Conservation (phyloP, 2,888 invertebrate species). For the Phengaris arion region DNA sequence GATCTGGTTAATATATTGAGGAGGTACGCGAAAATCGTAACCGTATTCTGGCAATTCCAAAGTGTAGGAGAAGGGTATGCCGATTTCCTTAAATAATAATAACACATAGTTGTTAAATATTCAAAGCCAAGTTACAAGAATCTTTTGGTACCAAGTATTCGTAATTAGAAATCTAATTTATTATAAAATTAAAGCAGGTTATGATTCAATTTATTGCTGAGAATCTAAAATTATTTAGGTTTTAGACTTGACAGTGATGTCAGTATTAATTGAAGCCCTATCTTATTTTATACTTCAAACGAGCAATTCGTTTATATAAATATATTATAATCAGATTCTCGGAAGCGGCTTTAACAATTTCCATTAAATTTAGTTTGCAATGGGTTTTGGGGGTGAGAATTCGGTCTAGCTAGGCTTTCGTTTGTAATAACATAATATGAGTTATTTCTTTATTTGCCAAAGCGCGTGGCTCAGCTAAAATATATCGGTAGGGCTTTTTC, state of each 20-base stretch:
- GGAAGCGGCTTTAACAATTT: too few relatives aligned
- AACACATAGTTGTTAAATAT: not conserved
- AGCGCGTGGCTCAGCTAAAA: too few relatives aligned
- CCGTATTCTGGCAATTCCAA: conserved; percentile 57
- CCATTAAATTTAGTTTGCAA: too few relatives aligned
- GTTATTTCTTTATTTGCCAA: too few relatives aligned
- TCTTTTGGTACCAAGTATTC: not conserved
- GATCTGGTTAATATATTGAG: conserved; percentile 52
- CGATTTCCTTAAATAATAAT: conserved; percentile 42
- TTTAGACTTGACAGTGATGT: not conserved
- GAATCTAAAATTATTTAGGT: not conserved
- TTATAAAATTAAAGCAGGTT: too few relatives aligned
- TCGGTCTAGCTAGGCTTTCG: too few relatives aligned
- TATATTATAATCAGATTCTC: too few relatives aligned
- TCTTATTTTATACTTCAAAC: not conserved
- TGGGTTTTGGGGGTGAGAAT: too few relatives aligned
- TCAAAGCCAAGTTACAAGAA: not conserved
- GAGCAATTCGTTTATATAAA: too few relatives aligned
- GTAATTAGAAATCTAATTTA: not conserved
- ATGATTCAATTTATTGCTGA: too few relatives aligned
- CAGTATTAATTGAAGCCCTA: not conserved
- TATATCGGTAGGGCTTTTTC: too few relatives aligned
- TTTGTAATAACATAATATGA: too few relatives aligned
- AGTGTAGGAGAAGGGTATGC: conserved; percentile 57
- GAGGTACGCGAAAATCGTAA: conserved; percentile 50